Evolutionary conservation across 2,797 vertebrate species (phyloP), one percentile per base, ranked within the genome.

Genomic region (Choloepus didactylus): DNA sequence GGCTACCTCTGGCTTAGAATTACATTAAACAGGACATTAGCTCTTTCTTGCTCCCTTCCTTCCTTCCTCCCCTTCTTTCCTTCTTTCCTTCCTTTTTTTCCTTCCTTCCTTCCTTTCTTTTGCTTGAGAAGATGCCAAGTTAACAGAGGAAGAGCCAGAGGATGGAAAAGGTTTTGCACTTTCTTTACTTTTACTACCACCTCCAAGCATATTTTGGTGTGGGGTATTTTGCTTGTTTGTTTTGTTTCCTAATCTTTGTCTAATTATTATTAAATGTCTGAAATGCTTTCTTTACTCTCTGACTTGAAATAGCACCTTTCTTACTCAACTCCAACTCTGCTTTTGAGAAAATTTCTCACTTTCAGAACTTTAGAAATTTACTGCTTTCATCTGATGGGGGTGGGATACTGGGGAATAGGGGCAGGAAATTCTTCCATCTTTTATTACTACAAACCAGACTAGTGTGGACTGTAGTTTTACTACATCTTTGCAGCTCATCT

Each of bases 281-380:
- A 79, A 67, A 7, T 62, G 49, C 16, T 38, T 87, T 77, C 49
- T 35, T 35, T 35, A 35, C 44, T 84, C 67, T 89, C 35, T 76
- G 73, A 51, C 46, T 51, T 76, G 83, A 60, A 67, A 67, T 81
- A 73, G 46, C 51, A 38, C 14, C 59, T 94, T 87, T 29, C 46
- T 64, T 56, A 69, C 10, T 38, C 70, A 46, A 27, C 41, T 88
- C 35, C 54, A 64, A 35, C 25, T 72, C 19, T 12, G 29, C 70
- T 84, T 70, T 72, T 54, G 64, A 64, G 66, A 77, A 84, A 66
- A 54, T 54, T 21, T 87, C 19, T 62, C 3, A 70, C 41, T 60
- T 75, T 87, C 79, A 94, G 54, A 85, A 3, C 46, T 86, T 91
- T 87, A 80, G 9, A 85, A 80, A 86, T 64, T 64, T 79, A 23